These are phyloP conservation scores for Avahi laniger DNA, from an alignment of 2,797 vertebrate species.

Conservation along the genomic window DNA sequence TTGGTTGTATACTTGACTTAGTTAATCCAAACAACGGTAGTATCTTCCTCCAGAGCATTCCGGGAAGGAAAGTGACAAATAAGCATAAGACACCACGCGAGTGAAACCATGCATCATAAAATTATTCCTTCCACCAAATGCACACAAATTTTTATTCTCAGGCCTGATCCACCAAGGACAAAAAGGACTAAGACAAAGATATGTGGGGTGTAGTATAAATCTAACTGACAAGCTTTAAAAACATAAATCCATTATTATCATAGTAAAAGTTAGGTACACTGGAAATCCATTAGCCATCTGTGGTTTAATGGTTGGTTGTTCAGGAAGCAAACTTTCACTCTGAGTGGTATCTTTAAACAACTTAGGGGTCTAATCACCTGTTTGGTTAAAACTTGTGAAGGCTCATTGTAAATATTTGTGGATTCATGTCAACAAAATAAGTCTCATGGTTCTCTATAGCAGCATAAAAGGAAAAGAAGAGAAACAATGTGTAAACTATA, in stretches of 20 bases:
- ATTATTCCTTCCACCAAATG: conserved; percentile 28
- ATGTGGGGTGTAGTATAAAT: not conserved
- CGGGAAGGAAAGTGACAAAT: conserved; percentile 15
- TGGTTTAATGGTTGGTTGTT: conserved; percentile 56
- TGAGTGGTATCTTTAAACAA: conserved; percentile 35
- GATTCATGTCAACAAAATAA: conserved; percentile 49
- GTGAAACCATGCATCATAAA: conserved; percentile 13
- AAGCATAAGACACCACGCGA: not conserved
- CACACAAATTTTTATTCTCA: conserved; percentile 5
- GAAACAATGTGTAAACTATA: not conserved
- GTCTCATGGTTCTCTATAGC: not conserved
- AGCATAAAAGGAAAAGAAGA: not conserved
- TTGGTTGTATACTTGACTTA: not conserved
- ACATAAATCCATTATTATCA: conserved; percentile 45
- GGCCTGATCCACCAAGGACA: not conserved
- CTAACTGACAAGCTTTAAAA: conserved; percentile 52
- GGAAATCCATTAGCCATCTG: conserved; percentile 48
- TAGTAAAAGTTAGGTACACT: conserved; percentile 54
- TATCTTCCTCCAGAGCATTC: not conserved
- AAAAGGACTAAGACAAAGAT: not conserved
- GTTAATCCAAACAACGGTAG: conserved; percentile 10
- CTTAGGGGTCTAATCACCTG: not conserved
- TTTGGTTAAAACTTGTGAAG: conserved; percentile 42
- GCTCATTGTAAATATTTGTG: conserved; percentile 24
- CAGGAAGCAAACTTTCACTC: conserved; percentile 34